phyloP scores from a whole-genome alignment of 2,888 invertebrate genomes.

The Nephrotoma guestfalica region DNA sequence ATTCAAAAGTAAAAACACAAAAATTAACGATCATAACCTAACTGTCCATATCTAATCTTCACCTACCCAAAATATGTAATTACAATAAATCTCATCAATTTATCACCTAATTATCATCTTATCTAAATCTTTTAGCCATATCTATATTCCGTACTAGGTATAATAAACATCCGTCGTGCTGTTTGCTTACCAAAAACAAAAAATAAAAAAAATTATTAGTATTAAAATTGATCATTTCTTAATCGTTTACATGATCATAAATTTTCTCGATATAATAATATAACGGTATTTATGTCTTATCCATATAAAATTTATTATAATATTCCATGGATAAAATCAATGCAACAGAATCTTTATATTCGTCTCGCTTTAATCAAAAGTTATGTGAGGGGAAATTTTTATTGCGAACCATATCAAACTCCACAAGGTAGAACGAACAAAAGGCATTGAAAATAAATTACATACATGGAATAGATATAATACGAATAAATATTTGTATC shows the following conservation, averaged over 20 bases:
- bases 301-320: neutral
- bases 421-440: neutral
- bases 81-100: neutral
- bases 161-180: neutral
- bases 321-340: neutral
- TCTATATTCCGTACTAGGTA: neutral
- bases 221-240: neutral
- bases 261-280: neutral
- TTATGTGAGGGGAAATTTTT: neutral
- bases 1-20: neutral
- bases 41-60: neutral
- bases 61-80: neutral
- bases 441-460: neutral
- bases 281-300: neutral
- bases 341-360: neutral
- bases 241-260: neutral
- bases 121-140: neutral
- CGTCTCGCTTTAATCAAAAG: neutral
- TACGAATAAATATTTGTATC: neutral
- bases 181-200: neutral
- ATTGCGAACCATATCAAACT: neutral
- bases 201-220: neutral
- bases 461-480: neutral
- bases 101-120: neutral
- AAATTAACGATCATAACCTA: neutral